Base-by-base conservation (phyloP, 2,888 invertebrate genomes). In the Leptopilina myrica region DNA sequence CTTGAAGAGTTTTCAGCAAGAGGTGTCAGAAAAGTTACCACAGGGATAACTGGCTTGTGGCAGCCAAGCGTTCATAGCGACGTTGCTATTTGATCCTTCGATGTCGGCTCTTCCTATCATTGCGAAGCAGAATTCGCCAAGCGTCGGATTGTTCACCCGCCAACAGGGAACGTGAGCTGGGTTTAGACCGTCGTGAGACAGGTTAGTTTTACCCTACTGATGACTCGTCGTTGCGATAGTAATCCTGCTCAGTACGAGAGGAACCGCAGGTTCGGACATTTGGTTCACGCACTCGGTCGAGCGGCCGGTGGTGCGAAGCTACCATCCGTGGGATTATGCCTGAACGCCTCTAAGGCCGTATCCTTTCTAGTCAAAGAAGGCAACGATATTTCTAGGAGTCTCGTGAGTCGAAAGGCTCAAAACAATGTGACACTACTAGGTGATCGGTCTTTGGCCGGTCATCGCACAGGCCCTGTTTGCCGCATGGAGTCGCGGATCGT, bases 91-190 rank as follows among this genome's bases (percentile, higher is more conserved):
- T 94, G 94, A 94, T 94, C 93, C 93, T 94, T 95, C 94, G 94
- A 95, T 94, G 93, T 95, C 94, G 94, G 94, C 94, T 95, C 94
- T 94, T 95, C 94, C 94, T 95, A 94, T 94, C 94, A n/a, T 56
- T 93, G 56, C n/a, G 56, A 56, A n/a, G n/a, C 56, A 56, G 56
- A 93, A 93, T 93, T 92, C 93, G 92, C 91, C 93, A 94, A 94
- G 92, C 92, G 93, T 93, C 92, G 93, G 93, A 46, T 46, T 46
- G 46, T 46, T 46, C 46, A 46, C 46, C 46, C 46, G 46, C 46
- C 46, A 46, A 46, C 46, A 46, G 46, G 46, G 46, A 46, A 46
- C 46, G 46, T 46, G 46, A 46, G 46, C 46, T 46, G 46, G 46
- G 46, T 46, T 46, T 46, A 46, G 46, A 46, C 92, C 94, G 94